Conservation (phyloP, 2,888 invertebrate genomes). For the Gnatocerus cornutus region DNA sequence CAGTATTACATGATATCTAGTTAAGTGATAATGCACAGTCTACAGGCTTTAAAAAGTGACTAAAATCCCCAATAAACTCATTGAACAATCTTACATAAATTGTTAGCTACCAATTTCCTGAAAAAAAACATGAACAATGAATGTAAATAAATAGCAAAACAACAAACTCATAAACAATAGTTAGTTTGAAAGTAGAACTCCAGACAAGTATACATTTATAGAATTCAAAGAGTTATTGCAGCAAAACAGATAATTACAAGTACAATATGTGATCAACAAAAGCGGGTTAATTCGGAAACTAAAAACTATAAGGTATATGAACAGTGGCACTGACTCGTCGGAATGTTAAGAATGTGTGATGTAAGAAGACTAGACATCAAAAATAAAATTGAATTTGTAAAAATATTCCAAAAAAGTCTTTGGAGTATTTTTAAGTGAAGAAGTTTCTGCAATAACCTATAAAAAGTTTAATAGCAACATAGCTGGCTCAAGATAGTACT, state of each 20-base stretch:
- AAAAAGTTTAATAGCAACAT: conserved; percentile 66
- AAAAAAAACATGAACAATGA: conserved; percentile 55
- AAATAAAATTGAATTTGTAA: conserved; percentile 29
- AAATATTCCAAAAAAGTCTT: conserved; percentile 40
- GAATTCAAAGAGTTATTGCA: conserved; percentile 58
- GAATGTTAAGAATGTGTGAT: conserved; percentile 35
- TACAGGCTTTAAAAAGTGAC: conserved; percentile 63
- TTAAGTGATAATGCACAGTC: conserved; percentile 60
- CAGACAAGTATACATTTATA: conserved; percentile 57
- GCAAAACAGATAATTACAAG: conserved; percentile 52
- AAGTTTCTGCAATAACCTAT: conserved; percentile 56
- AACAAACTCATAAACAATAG: conserved; percentile 58
- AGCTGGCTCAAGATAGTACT: conserved; percentile 64
- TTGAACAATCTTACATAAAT: conserved; percentile 52
- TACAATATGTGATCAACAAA: conserved; percentile 51
- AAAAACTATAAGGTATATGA: conserved; percentile 43
- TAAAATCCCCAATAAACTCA: conserved; percentile 56
- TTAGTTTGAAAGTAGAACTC: conserved; percentile 57
- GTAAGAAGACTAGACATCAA: conserved; percentile 31
- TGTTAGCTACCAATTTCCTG: conserved; percentile 60
- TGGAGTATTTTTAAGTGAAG: conserved; percentile 44
- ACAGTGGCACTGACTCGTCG: conserved; percentile 53
- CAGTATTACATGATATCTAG: conserved; percentile 43
- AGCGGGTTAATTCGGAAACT: conserved; percentile 55
- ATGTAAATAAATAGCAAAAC: conserved; percentile 59